Evolutionary conservation across 2,113 vertebrate genomes (phyloP), one percentile per base, ranked within the genome.

Genomic region (Bombycilla garrulus): DNA sequence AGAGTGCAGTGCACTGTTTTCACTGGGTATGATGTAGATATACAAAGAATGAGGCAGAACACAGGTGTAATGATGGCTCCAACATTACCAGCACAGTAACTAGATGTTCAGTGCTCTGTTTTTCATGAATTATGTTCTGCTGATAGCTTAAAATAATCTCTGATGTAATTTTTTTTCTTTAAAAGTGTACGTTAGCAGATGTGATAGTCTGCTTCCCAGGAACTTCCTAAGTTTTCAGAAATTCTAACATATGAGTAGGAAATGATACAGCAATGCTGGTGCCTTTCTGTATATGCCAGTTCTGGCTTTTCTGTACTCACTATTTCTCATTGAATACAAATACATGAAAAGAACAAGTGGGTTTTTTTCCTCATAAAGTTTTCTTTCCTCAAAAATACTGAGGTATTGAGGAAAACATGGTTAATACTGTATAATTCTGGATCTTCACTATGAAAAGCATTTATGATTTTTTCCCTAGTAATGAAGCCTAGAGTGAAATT

Each of bases 1-100:
- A 14, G 14, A 17, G 60, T 12, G 58, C 6, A 33, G 28, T 18
- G 15, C 50, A 15, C 1, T 65, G 33, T 62, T 22, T 69, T 53
- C 53, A 11, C 21, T 31, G 28, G 31, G 1, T n/a, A 56, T 40
- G 13, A 33, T 2, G 2, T 6, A 53, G 3, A 8, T 11, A 17
- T 15, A 18, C 13, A 38, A 45, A 8, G 9, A 76, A 18, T 12
- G 12, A 66, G 12, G 28, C 4, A 62, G 44, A 57, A 76, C 3
- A 57, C 12, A 50, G 36, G 2, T 61, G 40, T 40, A 44, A 79
- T 38, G 33, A 73, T 22, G 23, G 50, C 38, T 86, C 60, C 58
- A 64, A 17, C 17, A 38, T 22, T 15, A 64, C 44, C 0, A 48
- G n/a, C 31, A 38, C 6, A 5, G 14, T 29, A 61, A 53, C n/a